Evolutionary conservation across 2,797 vertebrate species (phyloP), one percentile per base, ranked within the genome.

Genomic region (Gallinago stenura): DNA sequence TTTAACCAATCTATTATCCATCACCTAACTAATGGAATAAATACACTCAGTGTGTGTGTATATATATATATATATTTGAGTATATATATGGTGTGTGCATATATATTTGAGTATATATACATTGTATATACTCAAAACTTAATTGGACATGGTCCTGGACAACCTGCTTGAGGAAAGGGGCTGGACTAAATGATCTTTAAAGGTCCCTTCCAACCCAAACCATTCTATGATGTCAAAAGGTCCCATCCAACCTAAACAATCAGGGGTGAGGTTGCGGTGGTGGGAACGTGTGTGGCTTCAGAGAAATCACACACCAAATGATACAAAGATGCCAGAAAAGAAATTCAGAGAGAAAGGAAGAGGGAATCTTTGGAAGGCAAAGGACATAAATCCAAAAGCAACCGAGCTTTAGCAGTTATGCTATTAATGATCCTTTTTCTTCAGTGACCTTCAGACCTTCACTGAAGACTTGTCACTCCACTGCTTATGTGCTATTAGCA

Each of bases 401-500:
- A 60, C 1, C 5, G 6, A 89, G 35, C 43, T 83, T 50, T 50
- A 80, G 53, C 41, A 35, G 45, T 71, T 41, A 25, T 4, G 10
- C 24, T 75, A 50, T 57, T 68, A 81, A 93, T 54, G 45, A 89
- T 46, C 6, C 21, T 69, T 84, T 81, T 66, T 64, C 66, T 93
- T 45, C 7, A 1, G 31, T 28, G 77, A 89, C 81, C 73, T 84
- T 92, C 86, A 84, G 73, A 89, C 89, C 41, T 87, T 73, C 66
- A 77, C 54, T 56, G 28, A 90, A 86, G 33, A 70, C 28, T 71
- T 70, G 75, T 58, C 89, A 90, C 28, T 90, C 81, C 56, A 70
- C 20, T 88, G 66, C 86, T 86, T 61, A 70, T 30, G 20, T 57
- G 35, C 71, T 68, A 56, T 54, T 83, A 85, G 71, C 25, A 94